Base-by-base conservation (phyloP, 1,140 invertebrate genomes). In the Pollicipes pollicipes region DNA sequence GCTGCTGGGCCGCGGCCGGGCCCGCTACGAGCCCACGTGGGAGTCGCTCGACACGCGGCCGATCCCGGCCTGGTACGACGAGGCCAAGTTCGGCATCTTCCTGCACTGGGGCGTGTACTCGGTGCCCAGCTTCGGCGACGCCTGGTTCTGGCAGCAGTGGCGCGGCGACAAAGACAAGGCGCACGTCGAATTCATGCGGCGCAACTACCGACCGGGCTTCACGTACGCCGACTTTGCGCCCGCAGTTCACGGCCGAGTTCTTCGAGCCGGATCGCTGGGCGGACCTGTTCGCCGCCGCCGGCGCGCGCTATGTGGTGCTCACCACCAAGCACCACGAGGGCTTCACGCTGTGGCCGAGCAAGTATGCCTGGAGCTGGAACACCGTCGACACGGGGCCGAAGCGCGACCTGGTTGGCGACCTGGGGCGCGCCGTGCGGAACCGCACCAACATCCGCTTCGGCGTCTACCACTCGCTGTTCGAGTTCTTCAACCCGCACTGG, bases 401-500 rank as follows among this genome's bases (percentile, higher is more conserved):
- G 70, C 81, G 85, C 72, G 91, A 97, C 81, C 77, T 96, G 32
- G 81, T 95, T 64, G 87, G 88, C 83, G 78, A 79, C 74, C 78
- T 95, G 6, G 82, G 87, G 0, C 74, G 79, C 26, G 88, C 90
- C 2, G 83, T 94, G 30, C 82, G 87, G 72, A 80, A 79, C 13
- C 32, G 66, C 6, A 66, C 72, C 16, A 30, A 73, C 24, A 70
- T 95, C 0, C 85, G 83, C 75, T 95, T 94, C 80, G 93, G 93
- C 0, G 78, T 95, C 0, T 96, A 95, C 77, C 90, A 95, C 78
- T 95, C 91, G 0, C 76, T 95, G 21, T 94, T 87, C 77, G 93
- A 95, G 79, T 95, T 92, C 93, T 96, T 86, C 76, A 90, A 96
- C 81, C 91, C 91, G 0, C 78, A 93, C 30, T 95, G 91, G 77